Evolutionary conservation across 2,888 invertebrate species (phyloP), one percentile per base, ranked within the genome.

Genomic region (Protodeltote pygarga): DNA sequence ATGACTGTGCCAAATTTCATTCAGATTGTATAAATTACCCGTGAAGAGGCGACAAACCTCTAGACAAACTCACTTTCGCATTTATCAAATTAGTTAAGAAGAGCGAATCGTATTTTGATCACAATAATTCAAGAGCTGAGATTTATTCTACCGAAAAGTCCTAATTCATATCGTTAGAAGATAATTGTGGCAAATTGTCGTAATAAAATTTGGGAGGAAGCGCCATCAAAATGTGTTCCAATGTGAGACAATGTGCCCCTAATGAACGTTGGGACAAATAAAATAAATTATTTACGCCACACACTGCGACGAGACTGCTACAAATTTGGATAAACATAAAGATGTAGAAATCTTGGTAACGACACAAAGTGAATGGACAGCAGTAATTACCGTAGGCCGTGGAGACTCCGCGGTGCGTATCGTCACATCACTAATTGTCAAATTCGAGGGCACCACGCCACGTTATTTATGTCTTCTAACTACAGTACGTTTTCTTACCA

Each of bases 231-330:
- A 84, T 81, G 55, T 68, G 73, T 75, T 67, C 70, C 72, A 77
- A 79, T 77, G 61, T 68, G 82, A 85, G 82, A 89, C 83, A 85
- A 85, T 83, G 83, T 81, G 81, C 66, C 76, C 80, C 83, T 87
- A 90, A 90, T 89, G 87, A 89, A 85, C 68, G 77, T 71, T 64
- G 82, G 80, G 79, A 77, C 76, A 78, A 79, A 72, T 77, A 69
- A 77, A 75, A 79, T 78, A 83, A 87, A 91, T 91, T 90, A 91
- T 91, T 89, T 89, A 89, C 90, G 92, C 87, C 85, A 89, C 83
- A 83, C 67, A 81, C 73, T 75, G 76, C 69, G 79, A 79, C 76
- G 77, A 78, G 76, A 74, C 65, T 69, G 79, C 75, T 79, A 79
- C 78, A 75, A 81, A 83, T 83, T 79, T 78, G 79, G 75, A 66